Conservation (phyloP, 2,797 vertebrate species). For the Myotis findleyi region DNA sequence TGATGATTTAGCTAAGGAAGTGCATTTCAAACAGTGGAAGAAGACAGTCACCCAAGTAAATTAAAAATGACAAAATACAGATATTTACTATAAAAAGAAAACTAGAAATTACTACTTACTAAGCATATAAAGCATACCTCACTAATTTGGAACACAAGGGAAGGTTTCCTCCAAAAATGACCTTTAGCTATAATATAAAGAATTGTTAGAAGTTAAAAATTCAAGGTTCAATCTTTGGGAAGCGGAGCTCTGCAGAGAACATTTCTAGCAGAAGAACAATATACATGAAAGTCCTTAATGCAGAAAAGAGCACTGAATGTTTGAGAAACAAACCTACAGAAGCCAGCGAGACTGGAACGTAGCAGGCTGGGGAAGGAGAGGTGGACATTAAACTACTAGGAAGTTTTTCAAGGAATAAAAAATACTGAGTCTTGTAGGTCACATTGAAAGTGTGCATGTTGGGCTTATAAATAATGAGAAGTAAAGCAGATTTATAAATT, state of each 20-base stretch:
- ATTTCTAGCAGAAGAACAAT: background rate
- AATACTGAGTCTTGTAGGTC: background rate
- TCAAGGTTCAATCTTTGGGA: background rate
- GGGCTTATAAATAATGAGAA: background rate
- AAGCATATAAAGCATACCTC: background rate
- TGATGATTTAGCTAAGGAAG: background rate
- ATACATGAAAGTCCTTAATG: background rate
- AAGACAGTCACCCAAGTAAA: background rate
- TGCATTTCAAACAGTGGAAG: background rate
- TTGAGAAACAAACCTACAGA: background rate
- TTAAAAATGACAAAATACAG: background rate
- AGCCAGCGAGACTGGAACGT: background rate
- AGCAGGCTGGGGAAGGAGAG: no score
- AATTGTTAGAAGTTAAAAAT: background rate
- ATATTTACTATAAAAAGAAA: background rate
- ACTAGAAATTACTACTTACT: background rate
- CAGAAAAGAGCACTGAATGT: background rate
- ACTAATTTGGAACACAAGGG: conserved; percentile 1
- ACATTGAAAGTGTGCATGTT: background rate
- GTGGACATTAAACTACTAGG: background rate
- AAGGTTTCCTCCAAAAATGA: background rate
- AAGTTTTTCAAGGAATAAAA: background rate
- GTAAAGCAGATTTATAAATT: background rate
- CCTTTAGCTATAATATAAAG: background rate
- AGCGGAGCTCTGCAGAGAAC: background rate